A percentile compares a stretch with the other conserved stretches of the same genome.
Evolutionary conservation across 2,113 vertebrate genomes (phyloP).

Genomic region (Octodon degus): DNA sequence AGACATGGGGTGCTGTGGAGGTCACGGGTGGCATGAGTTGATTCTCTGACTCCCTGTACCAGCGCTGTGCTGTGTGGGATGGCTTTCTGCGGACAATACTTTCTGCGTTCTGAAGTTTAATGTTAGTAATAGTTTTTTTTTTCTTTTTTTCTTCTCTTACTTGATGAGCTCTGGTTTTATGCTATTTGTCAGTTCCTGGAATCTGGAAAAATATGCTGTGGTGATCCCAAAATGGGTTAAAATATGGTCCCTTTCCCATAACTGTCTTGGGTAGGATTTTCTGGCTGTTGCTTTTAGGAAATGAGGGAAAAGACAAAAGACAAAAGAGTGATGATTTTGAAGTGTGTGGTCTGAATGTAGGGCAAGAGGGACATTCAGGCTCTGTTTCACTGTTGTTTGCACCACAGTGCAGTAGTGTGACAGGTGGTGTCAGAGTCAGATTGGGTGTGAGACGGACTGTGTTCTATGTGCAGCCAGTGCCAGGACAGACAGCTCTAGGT

Average conservation of each 20-base stretch:
- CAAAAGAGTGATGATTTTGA: background rate
- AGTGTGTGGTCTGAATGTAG: constrained; percentile 35
- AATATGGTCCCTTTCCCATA: background rate
- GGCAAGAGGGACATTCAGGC: background rate
- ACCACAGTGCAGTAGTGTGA: background rate
- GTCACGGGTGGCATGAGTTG: background rate
- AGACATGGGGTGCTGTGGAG: background rate
- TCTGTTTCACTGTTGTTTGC: background rate
- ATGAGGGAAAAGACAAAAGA: background rate
- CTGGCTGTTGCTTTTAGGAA: background rate
- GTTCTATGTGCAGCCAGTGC: background rate
- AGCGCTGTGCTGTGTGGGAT: background rate
- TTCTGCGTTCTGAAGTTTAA: background rate
- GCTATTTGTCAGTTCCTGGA: background rate
- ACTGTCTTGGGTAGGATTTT: background rate
- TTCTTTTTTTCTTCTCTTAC: background rate
- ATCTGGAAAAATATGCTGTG: background rate
- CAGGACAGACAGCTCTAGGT: background rate
- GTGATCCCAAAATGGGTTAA: background rate
- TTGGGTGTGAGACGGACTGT: background rate
- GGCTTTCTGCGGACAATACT: background rate
- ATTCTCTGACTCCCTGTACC: background rate
- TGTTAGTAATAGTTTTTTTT: background rate
- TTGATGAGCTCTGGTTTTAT: constrained; percentile 43
- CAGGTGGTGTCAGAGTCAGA: background rate